Conservation (phyloP, 2,113 vertebrate species). For the Sminthopsis crassicaudata region DNA sequence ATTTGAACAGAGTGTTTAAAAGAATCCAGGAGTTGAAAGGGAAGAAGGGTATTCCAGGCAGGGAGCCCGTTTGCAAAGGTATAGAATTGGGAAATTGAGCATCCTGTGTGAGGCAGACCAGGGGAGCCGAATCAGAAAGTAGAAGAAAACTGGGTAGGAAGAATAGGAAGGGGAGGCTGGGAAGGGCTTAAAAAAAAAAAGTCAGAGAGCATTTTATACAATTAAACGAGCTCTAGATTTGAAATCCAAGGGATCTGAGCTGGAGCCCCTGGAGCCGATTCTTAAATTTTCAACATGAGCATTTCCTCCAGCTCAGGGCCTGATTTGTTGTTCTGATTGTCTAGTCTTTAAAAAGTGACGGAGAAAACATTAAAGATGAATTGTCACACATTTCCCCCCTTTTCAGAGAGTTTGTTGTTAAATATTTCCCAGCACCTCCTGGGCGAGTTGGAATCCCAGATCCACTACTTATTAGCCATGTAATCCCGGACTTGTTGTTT, state of each 20-base stretch:
- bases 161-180: background rate
- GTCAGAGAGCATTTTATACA: background rate
- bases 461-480: background rate
- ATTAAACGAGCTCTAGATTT: background rate
- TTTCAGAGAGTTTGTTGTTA: background rate
- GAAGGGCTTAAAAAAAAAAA: no score
- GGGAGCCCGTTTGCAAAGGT: background rate
- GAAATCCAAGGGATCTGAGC: background rate
- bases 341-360: background rate
- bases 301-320: background rate
- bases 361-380: background rate
- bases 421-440: background rate
- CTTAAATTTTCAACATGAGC: background rate
- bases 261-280: background rate
- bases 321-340: background rate
- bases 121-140: background rate
- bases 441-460: background rate
- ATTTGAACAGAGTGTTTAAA: background rate
- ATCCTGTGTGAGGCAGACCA: background rate
- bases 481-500: background rate
- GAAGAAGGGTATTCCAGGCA: background rate
- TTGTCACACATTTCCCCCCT: no score
- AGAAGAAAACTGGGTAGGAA: background rate
- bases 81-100: background rate
- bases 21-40: background rate